Evolutionary conservation across 2,888 invertebrate species (phyloP).

Genomic region (Kuschelorhynchus macadamiae): DNA sequence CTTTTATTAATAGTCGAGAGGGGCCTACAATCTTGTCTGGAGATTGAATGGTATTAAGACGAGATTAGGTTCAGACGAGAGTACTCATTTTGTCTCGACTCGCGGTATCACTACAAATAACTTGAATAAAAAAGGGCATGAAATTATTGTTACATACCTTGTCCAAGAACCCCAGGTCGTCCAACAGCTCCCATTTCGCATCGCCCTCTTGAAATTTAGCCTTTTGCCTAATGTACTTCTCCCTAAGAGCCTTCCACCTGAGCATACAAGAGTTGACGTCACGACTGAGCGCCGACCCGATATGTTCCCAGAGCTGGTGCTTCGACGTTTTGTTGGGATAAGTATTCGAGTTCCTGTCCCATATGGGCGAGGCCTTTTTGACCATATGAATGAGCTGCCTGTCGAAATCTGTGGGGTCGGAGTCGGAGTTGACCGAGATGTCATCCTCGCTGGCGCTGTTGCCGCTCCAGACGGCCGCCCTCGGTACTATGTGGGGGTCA

Average conservation of each 20-base stretch:
- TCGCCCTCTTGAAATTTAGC: slow-evolving; percentile 59
- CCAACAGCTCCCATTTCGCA: slow-evolving; percentile 60
- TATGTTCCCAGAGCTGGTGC: slow-evolving; percentile 58
- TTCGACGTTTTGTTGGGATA: slow-evolving; percentile 59
- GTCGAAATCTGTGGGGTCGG: slow-evolving; percentile 55
- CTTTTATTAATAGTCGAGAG: too few relatives aligned
- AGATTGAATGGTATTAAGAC: too few relatives aligned
- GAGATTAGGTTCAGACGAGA: too few relatives aligned
- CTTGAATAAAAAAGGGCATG: too few relatives aligned
- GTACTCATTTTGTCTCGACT: too few relatives aligned
- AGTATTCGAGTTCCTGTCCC: slow-evolving; percentile 60
- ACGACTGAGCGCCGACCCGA: slow-evolving; percentile 55
- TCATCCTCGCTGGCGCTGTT: slow-evolving; percentile 28
- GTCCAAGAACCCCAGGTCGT: slow-evolving; percentile 60
- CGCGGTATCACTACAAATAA: too few relatives aligned
- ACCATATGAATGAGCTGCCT: slow-evolving; percentile 57
- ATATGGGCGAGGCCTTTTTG: slow-evolving; percentile 58
- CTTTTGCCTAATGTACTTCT: slow-evolving; percentile 62
- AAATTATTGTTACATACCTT: too few relatives aligned
- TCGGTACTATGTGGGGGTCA: slow-evolving; percentile 59
- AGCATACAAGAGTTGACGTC: slow-evolving; percentile 58
- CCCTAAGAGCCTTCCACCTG: slow-evolving; percentile 61
- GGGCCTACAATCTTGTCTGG: too few relatives aligned
- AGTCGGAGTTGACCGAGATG: slow-evolving; percentile 29
- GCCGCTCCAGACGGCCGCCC: slow-evolving; percentile 51